Percentiles rank a stretch among this genome's conserved stretches.
Conservation (phyloP, 1,140 invertebrate genomes). For the Sycophaga agraensis region DNA sequence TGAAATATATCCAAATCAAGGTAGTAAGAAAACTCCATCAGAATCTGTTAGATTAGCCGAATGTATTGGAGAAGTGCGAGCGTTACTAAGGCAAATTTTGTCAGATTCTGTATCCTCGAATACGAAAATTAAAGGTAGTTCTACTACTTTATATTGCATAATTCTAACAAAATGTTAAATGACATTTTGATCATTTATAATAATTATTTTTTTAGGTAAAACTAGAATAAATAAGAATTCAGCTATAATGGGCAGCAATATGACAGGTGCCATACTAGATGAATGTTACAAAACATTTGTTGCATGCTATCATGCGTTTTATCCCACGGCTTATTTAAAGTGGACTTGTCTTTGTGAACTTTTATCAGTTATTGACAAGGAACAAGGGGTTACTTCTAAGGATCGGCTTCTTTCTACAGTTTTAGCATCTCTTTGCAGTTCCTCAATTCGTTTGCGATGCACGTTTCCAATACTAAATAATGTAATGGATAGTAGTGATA, state of each 20-base stretch:
- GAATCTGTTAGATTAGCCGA: conserved; percentile 80
- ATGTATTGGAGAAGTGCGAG: conserved; percentile 82
- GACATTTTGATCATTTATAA: background rate
- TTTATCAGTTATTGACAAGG: conserved; percentile 74
- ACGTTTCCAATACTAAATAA: conserved; percentile 72
- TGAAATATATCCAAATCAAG: conserved; percentile 83
- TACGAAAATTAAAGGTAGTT: conserved; percentile 47
- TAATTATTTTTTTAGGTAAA: conserved; percentile 11
- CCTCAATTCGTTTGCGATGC: conserved; percentile 73
- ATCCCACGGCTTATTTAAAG: conserved; percentile 89
- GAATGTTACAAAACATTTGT: conserved; percentile 91
- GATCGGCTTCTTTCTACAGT: conserved; percentile 79
- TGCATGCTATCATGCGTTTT: conserved; percentile 92
- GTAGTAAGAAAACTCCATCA: conserved; percentile 64
- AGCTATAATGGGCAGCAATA: conserved; percentile 45
- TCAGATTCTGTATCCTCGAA: conserved; percentile 68
- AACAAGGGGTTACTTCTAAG: conserved; percentile 54
- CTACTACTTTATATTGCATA: background rate
- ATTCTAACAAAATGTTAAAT: too few relatives aligned
- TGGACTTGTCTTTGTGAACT: conserved; percentile 91
- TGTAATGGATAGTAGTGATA: conserved; percentile 59
- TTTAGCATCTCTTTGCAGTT: conserved; percentile 77
- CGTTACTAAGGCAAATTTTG: conserved; percentile 80
- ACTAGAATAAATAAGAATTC: conserved; percentile 12
- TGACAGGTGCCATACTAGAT: conserved; percentile 74